Percentiles rank a stretch among this genome's conserved stretches.
Evolutionary conservation across 2,113 vertebrate species (phyloP).

Genomic region (Empidonax traillii): DNA sequence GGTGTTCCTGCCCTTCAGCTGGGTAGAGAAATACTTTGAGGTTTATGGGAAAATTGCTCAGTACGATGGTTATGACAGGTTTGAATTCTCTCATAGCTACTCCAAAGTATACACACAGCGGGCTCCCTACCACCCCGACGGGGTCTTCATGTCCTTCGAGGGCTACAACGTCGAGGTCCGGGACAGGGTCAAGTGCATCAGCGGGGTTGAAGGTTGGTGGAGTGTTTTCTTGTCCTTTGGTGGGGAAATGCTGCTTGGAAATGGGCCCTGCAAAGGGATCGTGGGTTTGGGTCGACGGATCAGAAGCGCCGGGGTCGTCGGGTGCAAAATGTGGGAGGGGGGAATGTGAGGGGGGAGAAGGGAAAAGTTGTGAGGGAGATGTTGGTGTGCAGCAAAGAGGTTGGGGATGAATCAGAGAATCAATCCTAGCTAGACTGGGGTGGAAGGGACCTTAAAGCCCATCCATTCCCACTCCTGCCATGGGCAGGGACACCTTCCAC

Average conservation of each 20-base stretch:
- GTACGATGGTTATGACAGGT: slow-evolving; percentile 90
- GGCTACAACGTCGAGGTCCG: slow-evolving; percentile 98
- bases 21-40: slow-evolving; percentile 97
- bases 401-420: background rate
- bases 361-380: background rate
- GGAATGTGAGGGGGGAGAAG: background rate
- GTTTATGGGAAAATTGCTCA: slow-evolving; percentile 92
- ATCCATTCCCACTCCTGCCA: background rate
- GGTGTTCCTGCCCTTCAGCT: slow-evolving; percentile 92
- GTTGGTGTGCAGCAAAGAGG: background rate
- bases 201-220: slow-evolving; percentile 91
- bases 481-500: background rate
- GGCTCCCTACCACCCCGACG: slow-evolving; percentile 90
- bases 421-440: background rate
- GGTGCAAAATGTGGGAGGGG: background rate
- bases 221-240: background rate
- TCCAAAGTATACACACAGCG: slow-evolving; percentile 94
- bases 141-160: slow-evolving; percentile 99
- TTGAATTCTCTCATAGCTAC: slow-evolving; percentile 98
- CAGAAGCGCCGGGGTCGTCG: background rate
- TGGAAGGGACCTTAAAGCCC: background rate
- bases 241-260: background rate
- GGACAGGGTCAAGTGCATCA: slow-evolving; percentile 97
- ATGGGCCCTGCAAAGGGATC: background rate
- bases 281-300: background rate